Conservation (phyloP, 2,797 vertebrate genomes). For the Acrossocheilus wenchowensis region DNA sequence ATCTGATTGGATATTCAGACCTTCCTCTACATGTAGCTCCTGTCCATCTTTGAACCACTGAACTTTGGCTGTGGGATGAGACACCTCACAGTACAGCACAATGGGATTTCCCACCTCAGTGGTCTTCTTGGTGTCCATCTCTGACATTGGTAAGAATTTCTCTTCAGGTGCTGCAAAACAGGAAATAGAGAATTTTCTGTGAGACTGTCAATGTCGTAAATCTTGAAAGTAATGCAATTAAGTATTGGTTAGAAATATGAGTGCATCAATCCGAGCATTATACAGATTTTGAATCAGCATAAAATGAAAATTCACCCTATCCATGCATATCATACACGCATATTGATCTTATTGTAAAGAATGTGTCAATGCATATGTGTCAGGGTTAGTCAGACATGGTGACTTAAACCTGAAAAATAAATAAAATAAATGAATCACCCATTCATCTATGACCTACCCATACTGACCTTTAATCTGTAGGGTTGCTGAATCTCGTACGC, state of each 20-base stretch:
- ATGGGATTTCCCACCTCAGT: slow-evolving; percentile 71
- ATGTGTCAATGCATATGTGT: background rate
- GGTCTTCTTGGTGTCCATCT: slow-evolving; percentile 70
- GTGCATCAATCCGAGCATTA: background rate
- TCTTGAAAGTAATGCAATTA: background rate
- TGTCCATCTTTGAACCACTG: slow-evolving; percentile 78
- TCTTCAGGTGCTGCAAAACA: slow-evolving; percentile 70
- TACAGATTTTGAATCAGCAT: background rate
- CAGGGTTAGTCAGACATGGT: background rate
- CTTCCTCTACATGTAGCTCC: slow-evolving; percentile 67
- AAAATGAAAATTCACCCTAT: background rate
- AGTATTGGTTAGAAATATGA: background rate
- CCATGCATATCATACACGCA: no score
- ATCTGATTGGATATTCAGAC: slow-evolving; percentile 76
- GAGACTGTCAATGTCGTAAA: slow-evolving; percentile 1
- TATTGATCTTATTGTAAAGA: background rate
- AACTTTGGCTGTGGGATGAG: slow-evolving; percentile 70
- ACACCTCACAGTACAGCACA: slow-evolving; percentile 81
- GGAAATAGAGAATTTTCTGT: background rate
- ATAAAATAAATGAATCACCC: background rate
- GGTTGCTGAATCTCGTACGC: slow-evolving; percentile 81
- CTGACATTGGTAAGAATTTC: slow-evolving; percentile 73
- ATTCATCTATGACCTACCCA: background rate
- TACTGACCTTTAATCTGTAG: slow-evolving; percentile 82
- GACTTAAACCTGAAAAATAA: background rate